Evolutionary conservation across 2,888 invertebrate genomes (phyloP), one percentile per base, ranked within the genome.

Genomic region (Catotricha subobsoleta): DNA sequence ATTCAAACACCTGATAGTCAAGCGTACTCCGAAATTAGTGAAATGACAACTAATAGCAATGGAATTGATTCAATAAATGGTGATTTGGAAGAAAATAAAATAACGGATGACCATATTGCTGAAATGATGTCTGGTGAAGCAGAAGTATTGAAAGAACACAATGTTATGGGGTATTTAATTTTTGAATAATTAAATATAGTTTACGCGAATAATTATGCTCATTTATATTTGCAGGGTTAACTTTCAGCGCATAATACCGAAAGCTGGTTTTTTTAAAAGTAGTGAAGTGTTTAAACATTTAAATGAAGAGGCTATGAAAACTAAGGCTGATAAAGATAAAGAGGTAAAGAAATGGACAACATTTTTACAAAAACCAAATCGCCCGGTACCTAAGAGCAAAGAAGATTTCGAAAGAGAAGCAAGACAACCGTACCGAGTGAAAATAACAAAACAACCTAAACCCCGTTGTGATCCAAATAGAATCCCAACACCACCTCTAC

Each of bases 331-430:
- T 47, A 62, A 65, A 45, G 68, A 67, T 41, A 64, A 66, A 46
- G 68, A 73, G 29, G 67, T 69, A 48, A 71, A 69, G 49, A 72
- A 72, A 49, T 77, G 74, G 67, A 80, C 83, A 3, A 80, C 79
- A 23, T 84, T 83, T 52, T 55, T 84, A 45, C 76, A 79, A 57
- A 79, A 76, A 50, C 83, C 83, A 1, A 68, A 73, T 48, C 64
- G 79, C 16, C 75, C 80, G 0, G 68, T 73, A 47, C 80, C 80
- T 7, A 60, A 58, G 45, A 59, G 55, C 42, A 57, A 54, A 42
- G n/a, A 35, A 20, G 29, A 27, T 28, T 7, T 29, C 5, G 3
- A 31, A 6, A 31, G 31, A 15, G 12, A 31, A 13, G 25, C 25
- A 25, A 25, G 31, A 3, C 12, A 13, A 3, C 25, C 25, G 10